phyloP scores from a whole-genome alignment of 2,113 vertebrate genomes.

The Chelonoidis abingdonii region DNA sequence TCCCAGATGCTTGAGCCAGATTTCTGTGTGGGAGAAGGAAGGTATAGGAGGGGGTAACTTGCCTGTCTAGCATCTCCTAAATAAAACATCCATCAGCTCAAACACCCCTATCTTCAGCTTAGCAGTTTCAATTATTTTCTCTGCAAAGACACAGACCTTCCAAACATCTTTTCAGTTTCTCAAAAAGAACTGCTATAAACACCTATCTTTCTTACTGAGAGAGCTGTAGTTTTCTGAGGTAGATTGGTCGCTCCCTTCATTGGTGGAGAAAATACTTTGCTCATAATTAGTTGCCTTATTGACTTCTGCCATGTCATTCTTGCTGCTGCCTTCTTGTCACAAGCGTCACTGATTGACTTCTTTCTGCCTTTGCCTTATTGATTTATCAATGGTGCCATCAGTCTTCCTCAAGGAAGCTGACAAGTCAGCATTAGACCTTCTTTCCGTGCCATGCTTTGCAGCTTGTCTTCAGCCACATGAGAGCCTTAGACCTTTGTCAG shows the following conservation, averaged over 20 bases:
- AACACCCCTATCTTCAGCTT: background rate
- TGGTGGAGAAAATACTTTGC: constrained; percentile 45
- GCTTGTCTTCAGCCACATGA: constrained; percentile 29
- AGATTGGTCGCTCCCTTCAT: constrained; percentile 31
- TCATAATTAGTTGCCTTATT: constrained; percentile 59
- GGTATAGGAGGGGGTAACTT: background rate
- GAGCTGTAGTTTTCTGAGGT: background rate
- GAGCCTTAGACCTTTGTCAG: constrained; percentile 25
- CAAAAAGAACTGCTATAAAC: background rate
- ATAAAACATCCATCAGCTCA: background rate
- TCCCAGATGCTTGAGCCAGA: background rate
- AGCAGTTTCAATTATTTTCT: background rate
- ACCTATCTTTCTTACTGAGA: background rate
- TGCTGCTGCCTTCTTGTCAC: constrained; percentile 47
- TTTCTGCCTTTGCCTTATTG: constrained; percentile 63
- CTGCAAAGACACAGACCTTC: background rate
- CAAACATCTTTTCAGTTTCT: background rate
- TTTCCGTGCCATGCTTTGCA: constrained; percentile 51
- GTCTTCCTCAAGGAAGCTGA: constrained; percentile 67
- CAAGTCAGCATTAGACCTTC: constrained; percentile 57
- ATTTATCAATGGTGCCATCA: constrained; percentile 73
- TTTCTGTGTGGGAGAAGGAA: background rate
- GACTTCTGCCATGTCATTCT: constrained; percentile 54
- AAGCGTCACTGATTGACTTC: constrained; percentile 44
- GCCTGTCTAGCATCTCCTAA: background rate